phyloP scores from a whole-genome alignment of 2,888 invertebrate genomes.

The Brachylomia viminalis region DNA sequence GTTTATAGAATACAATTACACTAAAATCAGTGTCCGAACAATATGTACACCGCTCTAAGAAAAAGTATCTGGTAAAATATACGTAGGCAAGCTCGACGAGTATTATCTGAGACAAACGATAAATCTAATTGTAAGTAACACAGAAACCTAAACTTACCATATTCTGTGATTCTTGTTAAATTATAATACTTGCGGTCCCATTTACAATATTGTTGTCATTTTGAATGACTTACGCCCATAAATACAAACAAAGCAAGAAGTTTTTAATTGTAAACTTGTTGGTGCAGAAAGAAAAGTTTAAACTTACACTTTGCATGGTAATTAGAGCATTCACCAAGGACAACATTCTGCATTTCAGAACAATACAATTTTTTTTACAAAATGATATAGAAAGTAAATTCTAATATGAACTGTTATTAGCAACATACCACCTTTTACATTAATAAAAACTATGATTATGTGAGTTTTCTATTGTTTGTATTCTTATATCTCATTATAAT shows the following conservation, averaged over 20 bases:
- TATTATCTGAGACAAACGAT: conserved; percentile 42
- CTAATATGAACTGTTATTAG: background rate
- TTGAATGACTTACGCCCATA: conserved; percentile 46
- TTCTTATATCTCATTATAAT: conserved; percentile 17
- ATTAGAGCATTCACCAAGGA: conserved; percentile 21
- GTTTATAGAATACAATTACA: conserved; percentile 34
- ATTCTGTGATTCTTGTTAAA: conserved; percentile 46
- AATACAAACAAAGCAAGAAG: conserved; percentile 60
- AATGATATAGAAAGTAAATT: background rate
- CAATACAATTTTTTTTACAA: background rate
- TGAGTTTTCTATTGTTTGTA: conserved; percentile 21
- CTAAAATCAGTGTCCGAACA: conserved; percentile 27
- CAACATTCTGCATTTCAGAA: conserved; percentile 14
- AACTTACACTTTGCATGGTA: conserved; percentile 39
- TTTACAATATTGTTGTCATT: conserved; percentile 51
- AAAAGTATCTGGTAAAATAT: conserved; percentile 35
- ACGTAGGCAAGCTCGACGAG: conserved; percentile 39
- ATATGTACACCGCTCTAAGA: conserved; percentile 24
- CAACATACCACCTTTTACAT: background rate
- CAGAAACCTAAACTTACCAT: conserved; percentile 60
- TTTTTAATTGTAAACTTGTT: conserved; percentile 46
- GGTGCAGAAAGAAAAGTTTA: conserved; percentile 30
- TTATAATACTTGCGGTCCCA: conserved; percentile 27
- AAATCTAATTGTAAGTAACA: conserved; percentile 50
- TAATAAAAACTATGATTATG: conserved; percentile 1